These are phyloP conservation scores for Mechanitis mazaeus DNA, from an alignment of 2,888 invertebrate genomes.

Conservation along the genomic window DNA sequence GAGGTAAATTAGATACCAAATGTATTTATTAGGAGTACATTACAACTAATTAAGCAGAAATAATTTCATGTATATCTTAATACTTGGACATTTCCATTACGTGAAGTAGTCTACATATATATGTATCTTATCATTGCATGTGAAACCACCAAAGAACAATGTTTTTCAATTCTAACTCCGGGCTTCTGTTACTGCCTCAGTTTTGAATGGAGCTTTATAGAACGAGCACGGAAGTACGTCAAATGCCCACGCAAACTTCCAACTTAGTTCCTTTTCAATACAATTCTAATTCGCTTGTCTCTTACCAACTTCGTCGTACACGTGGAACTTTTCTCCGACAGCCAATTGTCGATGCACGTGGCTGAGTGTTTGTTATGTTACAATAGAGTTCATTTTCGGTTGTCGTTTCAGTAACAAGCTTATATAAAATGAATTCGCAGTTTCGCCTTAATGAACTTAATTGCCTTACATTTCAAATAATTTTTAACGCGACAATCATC, in stretches of 20 bases:
- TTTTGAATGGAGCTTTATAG: constrained; percentile 35
- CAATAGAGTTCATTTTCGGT: constrained; percentile 28
- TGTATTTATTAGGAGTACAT: too few species aligned
- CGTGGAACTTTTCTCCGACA: constrained; percentile 12
- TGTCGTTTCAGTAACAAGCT: constrained; percentile 3
- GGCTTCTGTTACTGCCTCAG: constrained; percentile 25
- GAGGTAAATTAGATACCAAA: too few species aligned
- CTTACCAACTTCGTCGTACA: constrained; percentile 10
- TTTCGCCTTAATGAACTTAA: constrained; percentile 14
- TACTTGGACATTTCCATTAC: too few species aligned
- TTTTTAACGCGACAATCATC: constrained; percentile 17
- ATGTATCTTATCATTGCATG: constrained; percentile 5
- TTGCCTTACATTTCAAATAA: constrained; percentile 16
- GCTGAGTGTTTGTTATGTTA: constrained; percentile 19
- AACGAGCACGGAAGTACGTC: constrained; percentile 26
- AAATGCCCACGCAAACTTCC: constrained; percentile 20
- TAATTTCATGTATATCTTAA: too few species aligned
- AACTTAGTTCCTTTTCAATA: constrained; percentile 24
- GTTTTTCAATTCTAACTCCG: constrained; percentile 37
- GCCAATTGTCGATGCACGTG: constrained; percentile 9
- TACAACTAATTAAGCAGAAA: too few species aligned
- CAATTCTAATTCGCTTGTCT: constrained; percentile 21
- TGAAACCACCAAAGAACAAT: constrained; percentile 25
- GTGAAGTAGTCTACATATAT: too few species aligned
- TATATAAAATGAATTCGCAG: constrained; percentile 4